These are phyloP conservation scores for Anneissia japonica DNA, from an alignment of 35 echinoderm and acorn worm species.

Conservation along the genomic window DNA sequence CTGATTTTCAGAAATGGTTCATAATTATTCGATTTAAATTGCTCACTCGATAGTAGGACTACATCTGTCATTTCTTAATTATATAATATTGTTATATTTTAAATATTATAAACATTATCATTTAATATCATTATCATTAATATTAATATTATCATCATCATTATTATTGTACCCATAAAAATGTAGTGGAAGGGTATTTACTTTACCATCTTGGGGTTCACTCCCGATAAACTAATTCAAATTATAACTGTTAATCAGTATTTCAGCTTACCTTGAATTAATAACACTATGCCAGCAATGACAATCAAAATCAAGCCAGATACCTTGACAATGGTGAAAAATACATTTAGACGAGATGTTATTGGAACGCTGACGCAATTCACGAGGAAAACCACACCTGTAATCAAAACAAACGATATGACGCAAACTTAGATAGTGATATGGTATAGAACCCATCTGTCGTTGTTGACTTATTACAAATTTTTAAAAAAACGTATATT, in stretches of 20 bases:
- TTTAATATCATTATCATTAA: no score
- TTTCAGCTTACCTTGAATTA: not conserved
- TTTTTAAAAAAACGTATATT: no score
- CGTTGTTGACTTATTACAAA: no score
- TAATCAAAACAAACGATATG: not conserved
- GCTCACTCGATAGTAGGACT: no score
- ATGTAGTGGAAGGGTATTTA: not conserved
- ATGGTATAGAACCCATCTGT: no score
- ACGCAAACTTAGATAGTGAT: no score
- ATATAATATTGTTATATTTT: no score
- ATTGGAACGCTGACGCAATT: slow-evolving; percentile 5
- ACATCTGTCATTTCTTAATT: no score
- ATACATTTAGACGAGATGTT: not conserved
- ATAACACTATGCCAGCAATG: not conserved
- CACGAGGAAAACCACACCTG: not conserved
- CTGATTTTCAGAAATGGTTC: no score
- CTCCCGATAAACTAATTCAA: not conserved
- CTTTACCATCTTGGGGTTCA: not conserved
- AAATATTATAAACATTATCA: no score
- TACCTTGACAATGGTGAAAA: not conserved
- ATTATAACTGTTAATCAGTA: not conserved
- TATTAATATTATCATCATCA: not conserved
- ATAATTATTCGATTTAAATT: no score
- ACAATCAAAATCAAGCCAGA: not conserved
- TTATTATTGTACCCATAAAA: not conserved